These are phyloP conservation scores for Sinelater perroti DNA, from an alignment of 2,888 invertebrate species.

Conservation along the genomic window DNA sequence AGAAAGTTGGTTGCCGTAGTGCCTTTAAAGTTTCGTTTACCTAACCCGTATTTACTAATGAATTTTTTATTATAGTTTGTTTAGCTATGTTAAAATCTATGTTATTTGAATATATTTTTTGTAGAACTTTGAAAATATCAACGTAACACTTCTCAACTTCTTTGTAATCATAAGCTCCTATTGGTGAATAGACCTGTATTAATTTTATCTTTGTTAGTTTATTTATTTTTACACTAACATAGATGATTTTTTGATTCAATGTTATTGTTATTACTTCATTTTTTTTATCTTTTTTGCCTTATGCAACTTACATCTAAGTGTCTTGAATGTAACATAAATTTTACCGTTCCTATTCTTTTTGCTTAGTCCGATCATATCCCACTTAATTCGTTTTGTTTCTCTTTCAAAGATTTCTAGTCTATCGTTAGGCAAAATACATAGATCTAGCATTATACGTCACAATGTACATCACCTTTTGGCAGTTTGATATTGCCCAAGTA, in stretches of 20 bases:
- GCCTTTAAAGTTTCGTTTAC: neutral
- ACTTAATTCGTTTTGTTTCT: neutral
- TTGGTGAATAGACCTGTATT: neutral
- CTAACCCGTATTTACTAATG: neutral
- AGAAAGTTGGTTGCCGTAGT: neutral
- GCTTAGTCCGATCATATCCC: neutral
- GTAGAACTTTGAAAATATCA: neutral
- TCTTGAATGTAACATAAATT: neutral
- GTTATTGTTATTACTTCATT: neutral
- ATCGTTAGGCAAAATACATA: neutral
- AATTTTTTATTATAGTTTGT: neutral
- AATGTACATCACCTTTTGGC: neutral
- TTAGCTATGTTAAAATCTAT: neutral
- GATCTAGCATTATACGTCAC: neutral
- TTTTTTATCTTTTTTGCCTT: neutral
- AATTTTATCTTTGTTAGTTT: slow-evolving; percentile 5
- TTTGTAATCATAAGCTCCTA: neutral
- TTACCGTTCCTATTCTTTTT: slow-evolving; percentile 1
- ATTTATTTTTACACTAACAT: too few species aligned
- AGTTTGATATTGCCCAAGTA: too few species aligned
- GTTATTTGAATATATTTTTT: slow-evolving; percentile 1
- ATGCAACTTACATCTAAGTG: neutral
- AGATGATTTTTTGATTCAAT: too few species aligned
- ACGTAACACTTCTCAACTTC: slow-evolving; percentile 3
- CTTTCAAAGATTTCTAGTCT: slow-evolving; percentile 3